phyloP scores from a whole-genome alignment of 2,797 vertebrate species.

The Helicolenus hilgendorfi region DNA sequence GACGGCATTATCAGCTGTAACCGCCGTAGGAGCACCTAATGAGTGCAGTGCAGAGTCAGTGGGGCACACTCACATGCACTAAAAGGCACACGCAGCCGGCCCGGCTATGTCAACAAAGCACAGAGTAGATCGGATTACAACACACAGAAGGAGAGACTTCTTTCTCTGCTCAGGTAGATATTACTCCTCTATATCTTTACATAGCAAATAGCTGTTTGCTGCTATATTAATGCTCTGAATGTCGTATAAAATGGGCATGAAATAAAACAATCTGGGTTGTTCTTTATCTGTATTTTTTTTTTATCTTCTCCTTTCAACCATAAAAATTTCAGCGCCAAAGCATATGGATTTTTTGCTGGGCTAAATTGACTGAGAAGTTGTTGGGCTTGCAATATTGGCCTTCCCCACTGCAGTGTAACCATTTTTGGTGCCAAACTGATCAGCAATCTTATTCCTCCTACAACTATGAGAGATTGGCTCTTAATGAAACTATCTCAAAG shows the following conservation, averaged over 20 bases:
- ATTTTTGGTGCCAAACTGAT: slow-evolving; percentile 87
- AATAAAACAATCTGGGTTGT: slow-evolving; percentile 9
- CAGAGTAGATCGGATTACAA: too few relatives aligned
- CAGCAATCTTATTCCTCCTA: slow-evolving; percentile 90
- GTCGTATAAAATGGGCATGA: neutral
- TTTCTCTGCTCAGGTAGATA: neutral
- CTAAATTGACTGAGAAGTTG: slow-evolving; percentile 97
- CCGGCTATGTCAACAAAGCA: too few relatives aligned
- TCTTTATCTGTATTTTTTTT: slow-evolving; percentile 71
- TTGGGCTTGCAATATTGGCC: slow-evolving; percentile 95
- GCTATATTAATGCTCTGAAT: neutral
- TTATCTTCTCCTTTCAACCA: slow-evolving; percentile 73
- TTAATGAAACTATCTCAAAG: slow-evolving; percentile 89
- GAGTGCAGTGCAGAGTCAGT: too few relatives aligned
- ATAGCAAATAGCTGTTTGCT: neutral
- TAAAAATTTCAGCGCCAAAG: slow-evolving; percentile 88
- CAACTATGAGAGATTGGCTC: slow-evolving; percentile 88
- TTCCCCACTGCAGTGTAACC: slow-evolving; percentile 93
- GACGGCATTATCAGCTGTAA: too few relatives aligned
- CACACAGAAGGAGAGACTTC: too few relatives aligned
- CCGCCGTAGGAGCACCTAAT: too few relatives aligned
- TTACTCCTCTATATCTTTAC: neutral
- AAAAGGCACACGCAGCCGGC: too few relatives aligned
- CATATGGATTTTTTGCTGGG: slow-evolving; percentile 94
- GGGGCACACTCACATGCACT: too few relatives aligned